These are phyloP conservation scores for Rhodophaea formosa DNA, from an alignment of 2,888 invertebrate species.

Conservation along the genomic window DNA sequence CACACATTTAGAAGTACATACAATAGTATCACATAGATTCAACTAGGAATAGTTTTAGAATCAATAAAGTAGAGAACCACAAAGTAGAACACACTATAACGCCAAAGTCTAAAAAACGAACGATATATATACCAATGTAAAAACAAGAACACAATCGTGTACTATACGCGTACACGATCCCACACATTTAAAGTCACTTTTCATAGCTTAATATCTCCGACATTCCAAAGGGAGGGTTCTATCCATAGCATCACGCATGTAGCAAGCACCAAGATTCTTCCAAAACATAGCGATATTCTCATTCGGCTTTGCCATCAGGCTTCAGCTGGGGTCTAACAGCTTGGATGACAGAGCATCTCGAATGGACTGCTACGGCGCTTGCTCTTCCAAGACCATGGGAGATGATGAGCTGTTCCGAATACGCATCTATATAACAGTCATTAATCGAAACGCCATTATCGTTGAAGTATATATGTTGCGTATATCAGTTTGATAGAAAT, in stretches of 20 bases:
- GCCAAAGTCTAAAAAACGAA: background rate
- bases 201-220: background rate
- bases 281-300: slow-evolving; percentile 41
- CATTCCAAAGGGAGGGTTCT: slow-evolving; percentile 4
- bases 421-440: background rate
- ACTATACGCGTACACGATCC: background rate
- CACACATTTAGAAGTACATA: background rate
- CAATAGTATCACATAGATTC: background rate
- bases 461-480: background rate
- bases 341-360: slow-evolving; percentile 52
- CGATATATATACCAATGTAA: background rate
- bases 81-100: background rate
- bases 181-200: background rate
- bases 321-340: slow-evolving; percentile 60
- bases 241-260: slow-evolving; percentile 65
- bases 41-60: background rate
- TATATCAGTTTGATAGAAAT: background rate
- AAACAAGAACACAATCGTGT: background rate
- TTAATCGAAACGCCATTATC: background rate
- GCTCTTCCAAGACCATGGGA: slow-evolving; percentile 47
- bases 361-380: slow-evolving; percentile 53
- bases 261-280: slow-evolving; percentile 47
- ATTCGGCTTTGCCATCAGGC: slow-evolving; percentile 57
- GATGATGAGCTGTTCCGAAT: slow-evolving; percentile 40
- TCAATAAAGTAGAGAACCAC: background rate